Base-by-base conservation (phyloP, 2,797 vertebrate species). In the Myotis planiceps region DNA sequence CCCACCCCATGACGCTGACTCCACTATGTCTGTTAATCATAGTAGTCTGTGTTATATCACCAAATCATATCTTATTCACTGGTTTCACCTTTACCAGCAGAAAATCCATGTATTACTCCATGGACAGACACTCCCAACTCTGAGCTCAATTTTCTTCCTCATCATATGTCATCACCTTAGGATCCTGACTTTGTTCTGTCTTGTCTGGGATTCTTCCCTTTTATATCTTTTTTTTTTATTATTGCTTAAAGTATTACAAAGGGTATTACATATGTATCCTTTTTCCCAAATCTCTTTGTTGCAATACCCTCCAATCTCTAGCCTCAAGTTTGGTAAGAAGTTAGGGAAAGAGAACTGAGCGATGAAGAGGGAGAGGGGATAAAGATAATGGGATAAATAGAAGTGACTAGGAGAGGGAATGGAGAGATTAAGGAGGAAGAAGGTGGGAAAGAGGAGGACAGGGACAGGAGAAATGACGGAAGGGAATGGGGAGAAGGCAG, bases 21-120 rank as follows among this genome's bases (percentile, higher is more conserved):
- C 45, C 32, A 45, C 10, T 45, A 5, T 53, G 23, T 29, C 63
- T 95, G 72, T 83, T 82, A 90, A 79, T 92, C 55, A 49, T 19
- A 37, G 58, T 42, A 47, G 82, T 68, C 47, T 78, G 84, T 55
- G 32, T 90, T 84, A 23, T 58, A 45, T n/a, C 51, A 89, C 25
- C 71, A 65, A 89, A 45, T 87, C 78, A 93, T 0, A 1, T 58
- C 34, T 60, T 86, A 92, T 53, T 96, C 90, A 93, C 29, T 53
- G 72, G 60, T 42, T 85, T 96, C 39, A 29, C 39, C 39, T 75
- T 55, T 37, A 74, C 3, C 7, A 37, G 58, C 34, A 34, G 84
- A 90, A 82, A 92, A 47, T 39, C 14, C 0, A 4, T 6, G 1
- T 45, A 18, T 65, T 80, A 65, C 71, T 47, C 60, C 1, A 1